Conservation (phyloP, 2,888 invertebrate genomes). For the Andrena marginata region DNA sequence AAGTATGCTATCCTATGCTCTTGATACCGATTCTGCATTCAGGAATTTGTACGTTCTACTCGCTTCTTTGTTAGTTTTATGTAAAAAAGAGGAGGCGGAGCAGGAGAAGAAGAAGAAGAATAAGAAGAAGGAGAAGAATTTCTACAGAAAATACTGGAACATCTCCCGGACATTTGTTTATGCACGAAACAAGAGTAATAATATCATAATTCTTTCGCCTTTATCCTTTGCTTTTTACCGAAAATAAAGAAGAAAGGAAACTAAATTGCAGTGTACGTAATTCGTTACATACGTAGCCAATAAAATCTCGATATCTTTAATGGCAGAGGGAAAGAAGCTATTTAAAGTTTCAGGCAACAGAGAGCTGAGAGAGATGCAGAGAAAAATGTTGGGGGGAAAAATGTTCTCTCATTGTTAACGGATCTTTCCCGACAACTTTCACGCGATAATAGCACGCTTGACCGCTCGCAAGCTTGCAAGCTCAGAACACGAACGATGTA, state of each 20-base stretch:
- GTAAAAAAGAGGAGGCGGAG: too few species aligned
- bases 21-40: not conserved
- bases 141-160: too few species aligned
- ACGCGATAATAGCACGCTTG: constrained; percentile 1
- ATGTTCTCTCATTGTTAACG: not conserved
- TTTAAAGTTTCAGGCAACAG: not conserved
- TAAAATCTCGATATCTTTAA: not conserved
- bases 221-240: too few species aligned
- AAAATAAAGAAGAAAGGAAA: not conserved
- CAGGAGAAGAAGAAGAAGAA: too few species aligned
- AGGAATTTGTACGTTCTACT: too few species aligned
- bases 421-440: constrained; percentile 1
- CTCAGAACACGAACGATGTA: constrained; percentile 28
- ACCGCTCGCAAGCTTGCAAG: not conserved
- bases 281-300: not conserved
- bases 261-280: not conserved
- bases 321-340: not conserved
- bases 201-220: not conserved
- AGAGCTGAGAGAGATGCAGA: constrained; percentile 1
- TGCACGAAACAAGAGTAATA: not conserved
- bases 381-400: constrained; percentile 18
- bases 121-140: too few species aligned
- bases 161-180: too few species aligned
- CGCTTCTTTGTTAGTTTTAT: too few species aligned
- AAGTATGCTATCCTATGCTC: not conserved